A percentile compares a stretch with the other conserved stretches of the same genome.
Conservation (phyloP, 2,113 vertebrate genomes). For the Pachycephala philippinensis region DNA sequence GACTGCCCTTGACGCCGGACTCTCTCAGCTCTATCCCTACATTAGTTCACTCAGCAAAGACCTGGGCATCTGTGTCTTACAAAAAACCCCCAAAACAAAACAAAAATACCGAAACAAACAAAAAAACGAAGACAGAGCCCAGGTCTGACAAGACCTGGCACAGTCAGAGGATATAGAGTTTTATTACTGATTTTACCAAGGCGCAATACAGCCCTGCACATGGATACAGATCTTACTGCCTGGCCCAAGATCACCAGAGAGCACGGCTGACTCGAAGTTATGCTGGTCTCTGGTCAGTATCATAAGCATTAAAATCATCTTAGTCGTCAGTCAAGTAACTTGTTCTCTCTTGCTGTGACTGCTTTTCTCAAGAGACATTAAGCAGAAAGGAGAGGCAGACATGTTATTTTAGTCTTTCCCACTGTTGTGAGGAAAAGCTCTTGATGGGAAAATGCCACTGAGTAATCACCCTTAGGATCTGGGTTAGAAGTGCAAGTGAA, state of each 20-base stretch:
- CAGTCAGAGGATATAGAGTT: neutral
- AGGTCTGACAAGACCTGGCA: neutral
- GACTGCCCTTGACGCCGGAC: neutral
- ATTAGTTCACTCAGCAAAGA: neutral
- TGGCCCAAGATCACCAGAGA: neutral
- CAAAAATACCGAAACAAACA: neutral
- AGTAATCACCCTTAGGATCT: neutral
- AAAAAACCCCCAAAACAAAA: neutral
- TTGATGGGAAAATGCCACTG: neutral
- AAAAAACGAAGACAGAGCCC: neutral
- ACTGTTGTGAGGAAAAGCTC: neutral
- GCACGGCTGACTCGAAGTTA: neutral
- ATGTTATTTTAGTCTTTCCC: neutral
- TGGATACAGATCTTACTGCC: neutral
- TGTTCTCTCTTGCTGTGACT: neutral
- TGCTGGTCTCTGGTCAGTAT: neutral
- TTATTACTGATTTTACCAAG: neutral
- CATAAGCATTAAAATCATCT: neutral
- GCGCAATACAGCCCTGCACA: neutral
- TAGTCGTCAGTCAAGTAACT: neutral
- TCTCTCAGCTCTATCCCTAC: neutral
- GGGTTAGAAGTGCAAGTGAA: constrained; percentile 48
- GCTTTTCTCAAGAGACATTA: neutral
- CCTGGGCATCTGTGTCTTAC: neutral
- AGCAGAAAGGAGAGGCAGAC: neutral